Percentiles rank a stretch among this genome's conserved stretches.
phyloP scores from a whole-genome alignment of 2,113 vertebrate genomes.

The Notechis scutatus region DNA sequence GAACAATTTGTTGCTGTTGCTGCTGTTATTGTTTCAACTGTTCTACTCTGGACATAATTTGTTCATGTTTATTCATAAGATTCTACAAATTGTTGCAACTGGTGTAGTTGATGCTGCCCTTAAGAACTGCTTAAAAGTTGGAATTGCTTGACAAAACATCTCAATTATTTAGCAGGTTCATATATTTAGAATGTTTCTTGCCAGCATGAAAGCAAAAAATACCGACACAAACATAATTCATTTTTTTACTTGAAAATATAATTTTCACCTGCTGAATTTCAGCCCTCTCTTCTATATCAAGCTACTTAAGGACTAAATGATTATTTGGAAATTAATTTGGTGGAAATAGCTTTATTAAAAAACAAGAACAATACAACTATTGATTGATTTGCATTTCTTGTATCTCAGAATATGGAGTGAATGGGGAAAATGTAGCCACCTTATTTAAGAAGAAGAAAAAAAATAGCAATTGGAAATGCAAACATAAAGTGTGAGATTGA shows the following conservation, averaged over 20 bases:
- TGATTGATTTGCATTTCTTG: neutral
- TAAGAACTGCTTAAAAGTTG: neutral
- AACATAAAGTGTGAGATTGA: neutral
- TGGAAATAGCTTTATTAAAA: neutral
- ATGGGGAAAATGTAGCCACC: neutral
- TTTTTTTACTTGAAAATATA: neutral
- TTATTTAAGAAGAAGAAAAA: neutral
- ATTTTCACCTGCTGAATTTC: neutral
- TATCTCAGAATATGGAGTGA: neutral
- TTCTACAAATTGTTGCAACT: neutral
- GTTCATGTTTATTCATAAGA: neutral
- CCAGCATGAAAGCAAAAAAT: neutral
- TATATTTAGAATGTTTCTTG: neutral
- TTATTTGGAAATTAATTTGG: neutral
- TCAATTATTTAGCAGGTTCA: neutral
- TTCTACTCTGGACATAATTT: neutral
- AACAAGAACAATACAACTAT: neutral
- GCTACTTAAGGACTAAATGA: neutral
- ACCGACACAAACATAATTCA: neutral
- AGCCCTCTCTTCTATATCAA: neutral
- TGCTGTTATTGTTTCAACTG: neutral
- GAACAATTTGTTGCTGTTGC: neutral
- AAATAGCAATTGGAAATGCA: neutral
- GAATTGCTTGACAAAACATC: neutral
- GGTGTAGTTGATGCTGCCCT: neutral